Conservation (phyloP, 2,797 vertebrate species). For the Crocodylus rhombifer region DNA sequence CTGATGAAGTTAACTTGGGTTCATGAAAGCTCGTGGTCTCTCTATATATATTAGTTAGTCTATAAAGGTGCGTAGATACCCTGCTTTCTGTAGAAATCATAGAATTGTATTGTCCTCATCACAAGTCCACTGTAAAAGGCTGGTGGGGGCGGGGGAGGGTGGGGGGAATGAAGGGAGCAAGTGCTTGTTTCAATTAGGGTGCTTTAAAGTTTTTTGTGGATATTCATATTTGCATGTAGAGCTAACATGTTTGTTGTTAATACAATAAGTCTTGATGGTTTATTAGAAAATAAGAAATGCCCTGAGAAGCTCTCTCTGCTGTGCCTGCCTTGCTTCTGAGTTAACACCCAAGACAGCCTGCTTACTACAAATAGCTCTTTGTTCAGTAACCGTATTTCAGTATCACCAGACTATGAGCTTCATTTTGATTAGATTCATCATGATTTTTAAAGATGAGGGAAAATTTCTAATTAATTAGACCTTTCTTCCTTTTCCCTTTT, state of each 20-base stretch:
- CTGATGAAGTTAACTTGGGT: no score
- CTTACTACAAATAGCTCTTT: neutral
- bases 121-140: neutral
- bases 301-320: neutral
- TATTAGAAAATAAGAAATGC: neutral
- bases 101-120: neutral
- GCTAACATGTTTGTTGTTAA: constrained; percentile 15
- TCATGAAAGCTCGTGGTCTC: no score
- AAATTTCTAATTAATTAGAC: constrained; percentile 34
- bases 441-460: constrained; percentile 37
- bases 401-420: neutral
- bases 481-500: constrained; percentile 30
- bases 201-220: neutral
- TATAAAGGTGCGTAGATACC: neutral
- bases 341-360: neutral
- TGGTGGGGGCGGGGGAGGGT: neutral
- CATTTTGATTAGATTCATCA: constrained; percentile 40
- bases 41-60: no score
- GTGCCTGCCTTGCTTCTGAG: neutral
- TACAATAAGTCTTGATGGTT: neutral
- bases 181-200: neutral
- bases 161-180: constrained; percentile 3
- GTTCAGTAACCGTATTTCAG: constrained; percentile 26
- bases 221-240: constrained; percentile 18
- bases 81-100: neutral